A percentile compares a stretch with the other conserved stretches of the same genome.
Conservation (phyloP, 1,140 invertebrate species). For the Nylanderia fulva region DNA sequence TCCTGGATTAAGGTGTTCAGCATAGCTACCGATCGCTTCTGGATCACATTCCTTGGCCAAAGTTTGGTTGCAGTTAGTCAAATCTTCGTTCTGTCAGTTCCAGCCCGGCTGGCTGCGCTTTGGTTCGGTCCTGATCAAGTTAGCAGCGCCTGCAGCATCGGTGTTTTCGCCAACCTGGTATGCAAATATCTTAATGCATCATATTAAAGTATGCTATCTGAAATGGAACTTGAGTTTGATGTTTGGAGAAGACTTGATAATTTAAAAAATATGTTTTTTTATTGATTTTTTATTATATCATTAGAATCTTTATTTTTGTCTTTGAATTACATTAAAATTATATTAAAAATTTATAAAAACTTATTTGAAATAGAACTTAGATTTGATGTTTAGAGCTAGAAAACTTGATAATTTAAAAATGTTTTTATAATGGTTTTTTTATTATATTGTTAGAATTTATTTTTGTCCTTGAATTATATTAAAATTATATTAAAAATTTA, state of each 20-base stretch:
- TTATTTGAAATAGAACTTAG: neutral
- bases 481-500: conserved; percentile 14
- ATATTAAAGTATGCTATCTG: neutral
- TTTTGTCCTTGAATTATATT: neutral
- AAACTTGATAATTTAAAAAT: neutral
- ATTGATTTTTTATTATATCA: neutral
- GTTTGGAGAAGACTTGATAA: neutral
- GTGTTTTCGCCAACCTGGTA: conserved; percentile 99
- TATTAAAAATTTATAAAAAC: neutral
- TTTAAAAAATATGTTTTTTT: neutral
- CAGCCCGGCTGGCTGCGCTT: conserved; percentile 96
- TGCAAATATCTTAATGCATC: neutral
- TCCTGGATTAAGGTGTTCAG: conserved; percentile 98
- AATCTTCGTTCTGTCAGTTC: conserved; percentile 97
- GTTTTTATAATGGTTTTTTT: neutral
- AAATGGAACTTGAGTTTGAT: neutral
- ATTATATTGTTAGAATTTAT: neutral
- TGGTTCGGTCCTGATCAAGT: conserved; percentile 99
- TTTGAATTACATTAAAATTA: neutral
- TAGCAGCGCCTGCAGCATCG: conserved; percentile 98
- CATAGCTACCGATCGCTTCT: conserved; percentile 92
- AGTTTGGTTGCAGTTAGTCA: conserved; percentile 94
- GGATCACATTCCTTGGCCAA: conserved; percentile 95
- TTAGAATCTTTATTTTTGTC: neutral
- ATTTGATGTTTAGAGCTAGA: neutral